Evolutionary conservation across 2,113 vertebrate genomes (phyloP).

Genomic region (Camelus dromedarius): DNA sequence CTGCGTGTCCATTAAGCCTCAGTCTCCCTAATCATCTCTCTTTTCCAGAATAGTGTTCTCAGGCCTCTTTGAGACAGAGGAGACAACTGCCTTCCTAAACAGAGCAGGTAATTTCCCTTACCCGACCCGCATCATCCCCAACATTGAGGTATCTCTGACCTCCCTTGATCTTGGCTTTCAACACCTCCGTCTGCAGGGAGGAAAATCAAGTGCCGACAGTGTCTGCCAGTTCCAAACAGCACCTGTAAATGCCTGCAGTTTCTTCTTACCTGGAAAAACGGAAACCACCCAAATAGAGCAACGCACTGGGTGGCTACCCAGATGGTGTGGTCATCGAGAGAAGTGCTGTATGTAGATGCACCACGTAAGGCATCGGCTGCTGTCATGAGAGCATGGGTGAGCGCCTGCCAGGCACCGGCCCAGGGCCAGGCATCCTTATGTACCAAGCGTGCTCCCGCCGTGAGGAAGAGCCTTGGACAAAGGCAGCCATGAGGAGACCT

Average conservation of each 20-base stretch:
- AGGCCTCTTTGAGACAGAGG: not conserved
- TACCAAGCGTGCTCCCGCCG: not conserved
- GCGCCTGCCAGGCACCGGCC: slow-evolving; percentile 48
- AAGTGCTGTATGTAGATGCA: slow-evolving; percentile 5
- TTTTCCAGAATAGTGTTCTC: not conserved
- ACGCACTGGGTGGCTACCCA: not conserved
- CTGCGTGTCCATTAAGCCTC: not conserved
- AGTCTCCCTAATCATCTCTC: not conserved
- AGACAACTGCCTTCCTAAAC: not conserved
- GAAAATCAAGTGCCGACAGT: slow-evolving; percentile 43
- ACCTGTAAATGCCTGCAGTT: not conserved
- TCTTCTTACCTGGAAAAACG: not conserved
- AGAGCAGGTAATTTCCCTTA: not conserved
- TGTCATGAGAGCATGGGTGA: slow-evolving; percentile 36
- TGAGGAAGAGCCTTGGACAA: not conserved
- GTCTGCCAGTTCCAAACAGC: not conserved
- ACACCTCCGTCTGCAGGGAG: not conserved
- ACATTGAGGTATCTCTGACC: not conserved
- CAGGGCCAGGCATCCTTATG: slow-evolving; percentile 39
- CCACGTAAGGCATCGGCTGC: not conserved
- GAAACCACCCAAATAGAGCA: not conserved
- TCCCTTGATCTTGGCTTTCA: not conserved
- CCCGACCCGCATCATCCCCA: not conserved
- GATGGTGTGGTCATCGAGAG: not conserved
- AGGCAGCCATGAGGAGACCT: not conserved